phyloP scores from a whole-genome alignment of 2,888 invertebrate species.

The Pseudolycoriella hygida region DNA sequence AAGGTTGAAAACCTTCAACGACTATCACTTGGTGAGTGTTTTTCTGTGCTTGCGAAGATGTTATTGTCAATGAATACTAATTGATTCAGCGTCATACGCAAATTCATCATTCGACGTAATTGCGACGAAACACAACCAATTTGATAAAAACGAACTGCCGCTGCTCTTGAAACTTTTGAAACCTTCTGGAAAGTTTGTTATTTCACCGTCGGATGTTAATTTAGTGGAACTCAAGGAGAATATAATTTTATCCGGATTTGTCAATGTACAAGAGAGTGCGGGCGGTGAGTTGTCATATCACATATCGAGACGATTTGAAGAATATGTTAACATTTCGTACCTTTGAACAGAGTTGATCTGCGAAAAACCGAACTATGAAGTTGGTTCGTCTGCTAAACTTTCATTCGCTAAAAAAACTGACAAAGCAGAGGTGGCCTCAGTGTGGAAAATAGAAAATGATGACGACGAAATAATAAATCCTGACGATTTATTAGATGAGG shows the following conservation, averaged over 20 bases:
- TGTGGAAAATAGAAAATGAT: conserved; percentile 60
- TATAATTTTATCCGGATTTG: conserved; percentile 47
- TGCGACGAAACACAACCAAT: conserved; percentile 17
- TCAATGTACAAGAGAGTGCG: conserved; percentile 20
- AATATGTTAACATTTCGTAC: background rate
- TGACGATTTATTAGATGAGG: conserved; percentile 74
- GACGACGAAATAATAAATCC: conserved; percentile 73
- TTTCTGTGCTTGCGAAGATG: background rate
- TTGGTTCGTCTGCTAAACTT: conserved; percentile 43
- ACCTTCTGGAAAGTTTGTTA: conserved; percentile 40
- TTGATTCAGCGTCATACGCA: conserved; percentile 33
- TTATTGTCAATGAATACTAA: background rate
- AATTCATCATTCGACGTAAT: conserved; percentile 43
- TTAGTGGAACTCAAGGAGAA: conserved; percentile 29
- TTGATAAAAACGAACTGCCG: background rate
- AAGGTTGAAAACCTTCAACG: conserved; percentile 41
- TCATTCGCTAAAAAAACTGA: conserved; percentile 26
- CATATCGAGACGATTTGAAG: background rate
- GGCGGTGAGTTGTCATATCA: conserved; percentile 19
- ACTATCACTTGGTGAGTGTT: conserved; percentile 37
- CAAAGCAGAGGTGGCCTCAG: conserved; percentile 26
- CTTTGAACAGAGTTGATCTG: conserved; percentile 16
- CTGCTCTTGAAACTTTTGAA: conserved; percentile 37
- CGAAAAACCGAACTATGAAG: conserved; percentile 54
- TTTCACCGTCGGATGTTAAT: conserved; percentile 26